Evolutionary conservation across 2,797 vertebrate genomes (phyloP), one percentile per base, ranked within the genome.

Genomic region (Halcyon badia): DNA sequence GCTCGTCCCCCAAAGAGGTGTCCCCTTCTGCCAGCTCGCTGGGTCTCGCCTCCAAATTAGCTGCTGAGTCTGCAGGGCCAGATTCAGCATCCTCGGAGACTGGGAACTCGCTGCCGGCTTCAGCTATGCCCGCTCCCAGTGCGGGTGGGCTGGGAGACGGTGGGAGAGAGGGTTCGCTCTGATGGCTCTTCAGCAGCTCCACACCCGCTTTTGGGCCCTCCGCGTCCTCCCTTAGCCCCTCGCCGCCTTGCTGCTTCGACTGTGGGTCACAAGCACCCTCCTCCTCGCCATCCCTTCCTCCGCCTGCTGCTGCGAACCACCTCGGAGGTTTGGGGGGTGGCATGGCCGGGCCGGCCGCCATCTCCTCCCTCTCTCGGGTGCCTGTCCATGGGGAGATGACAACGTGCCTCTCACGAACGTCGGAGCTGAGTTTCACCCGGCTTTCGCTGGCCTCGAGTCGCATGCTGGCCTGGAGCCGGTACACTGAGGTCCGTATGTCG

Each of bases 271-370:
- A 19, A 11, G 14, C 31, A 8, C 42, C 65, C 28, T 94, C 83
- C 28, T 95, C 80, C 14, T 94, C 82, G 0, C 65, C 16, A 1
- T 96, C 93, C 25, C 83, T 86, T 20, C 71, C 77, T 0, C 94
- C 14, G 1, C 76, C 58, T 1, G 21, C 2, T 3, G 95, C 83
- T 0, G 85, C 70, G 2, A 98, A 97, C 90, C 97, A 96, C 46
- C 98, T 62, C 0, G 98, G 98, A 3, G 98, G 98, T 83, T 98
- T 98, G 12, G 97, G 98, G 51, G 98, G 98, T 0, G 94, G 90
- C 9, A 13, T 5, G 0, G 83, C 64, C 4, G 16, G 66, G 68
- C 39, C 0, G 0, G 82, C 31, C 5, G 1, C 6, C 4, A 5
- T 31, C 64, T 86, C 78, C 52, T 65, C 21, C 70, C 4, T 39